Percentiles rank a stretch among this genome's conserved stretches.
Evolutionary conservation across 2,797 vertebrate species (phyloP).

Genomic region (Premnoplex brunnescens): DNA sequence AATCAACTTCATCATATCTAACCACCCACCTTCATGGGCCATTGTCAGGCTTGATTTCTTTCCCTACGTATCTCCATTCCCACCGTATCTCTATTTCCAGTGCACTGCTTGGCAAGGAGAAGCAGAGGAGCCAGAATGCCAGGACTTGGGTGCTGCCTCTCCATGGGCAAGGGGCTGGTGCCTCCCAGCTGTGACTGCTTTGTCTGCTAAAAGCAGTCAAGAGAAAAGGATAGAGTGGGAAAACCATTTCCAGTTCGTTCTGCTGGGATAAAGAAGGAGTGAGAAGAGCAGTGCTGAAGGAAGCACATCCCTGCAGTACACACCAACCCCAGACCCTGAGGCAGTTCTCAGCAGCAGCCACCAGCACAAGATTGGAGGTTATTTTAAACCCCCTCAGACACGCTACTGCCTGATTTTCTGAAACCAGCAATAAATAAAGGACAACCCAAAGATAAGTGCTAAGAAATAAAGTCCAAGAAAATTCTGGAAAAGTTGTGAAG

Average conservation of each 20-base stretch:
- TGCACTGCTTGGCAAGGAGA: background rate
- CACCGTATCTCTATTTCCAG: background rate
- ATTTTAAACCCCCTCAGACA: background rate
- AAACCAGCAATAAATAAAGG: background rate
- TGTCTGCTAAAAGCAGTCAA: background rate
- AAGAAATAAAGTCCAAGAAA: background rate
- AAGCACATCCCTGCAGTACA: background rate
- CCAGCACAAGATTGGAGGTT: background rate
- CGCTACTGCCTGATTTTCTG: background rate
- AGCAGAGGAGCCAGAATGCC: fast-evolving
- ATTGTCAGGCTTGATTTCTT: background rate
- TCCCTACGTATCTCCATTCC: background rate
- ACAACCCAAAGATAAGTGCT: background rate
- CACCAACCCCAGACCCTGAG: background rate
- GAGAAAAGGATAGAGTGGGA: background rate
- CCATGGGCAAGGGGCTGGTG: background rate
- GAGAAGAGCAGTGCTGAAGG: background rate
- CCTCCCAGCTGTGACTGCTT: background rate
- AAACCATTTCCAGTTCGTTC: background rate
- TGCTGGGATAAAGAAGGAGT: background rate
- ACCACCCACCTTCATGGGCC: background rate
- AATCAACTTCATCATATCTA: background rate
- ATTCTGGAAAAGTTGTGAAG: background rate
- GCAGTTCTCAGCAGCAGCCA: background rate
- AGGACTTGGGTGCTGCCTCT: background rate